Evolutionary conservation across 2,113 vertebrate species (phyloP).

Genomic region (Lophura nycthemera): DNA sequence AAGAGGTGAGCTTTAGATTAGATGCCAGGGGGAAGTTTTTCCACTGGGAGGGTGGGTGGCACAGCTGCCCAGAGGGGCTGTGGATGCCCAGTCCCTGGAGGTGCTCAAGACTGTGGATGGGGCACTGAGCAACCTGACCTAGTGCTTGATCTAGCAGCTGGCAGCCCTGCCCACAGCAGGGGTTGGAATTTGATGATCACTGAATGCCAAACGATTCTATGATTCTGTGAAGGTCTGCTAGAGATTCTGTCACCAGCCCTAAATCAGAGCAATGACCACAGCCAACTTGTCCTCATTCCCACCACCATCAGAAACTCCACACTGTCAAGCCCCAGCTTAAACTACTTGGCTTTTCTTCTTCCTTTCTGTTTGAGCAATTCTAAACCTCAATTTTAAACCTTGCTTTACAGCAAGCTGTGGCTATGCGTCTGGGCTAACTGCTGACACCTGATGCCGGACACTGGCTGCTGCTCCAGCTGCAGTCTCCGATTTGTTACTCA

Average conservation of each 20-base stretch:
- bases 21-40: no score
- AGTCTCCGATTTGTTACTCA: conserved; percentile 3
- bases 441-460: background rate
- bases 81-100: no score
- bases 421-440: background rate
- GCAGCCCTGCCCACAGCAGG: no score
- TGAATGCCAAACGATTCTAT: no score
- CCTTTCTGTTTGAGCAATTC: background rate
- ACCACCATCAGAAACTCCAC: no score
- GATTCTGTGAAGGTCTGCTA: background rate
- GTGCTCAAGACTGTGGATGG: no score
- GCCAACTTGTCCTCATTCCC: background rate
- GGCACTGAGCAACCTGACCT: no score
- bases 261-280: background rate
- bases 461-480: background rate
- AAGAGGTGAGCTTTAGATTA: no score
- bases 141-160: no score
- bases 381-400: background rate
- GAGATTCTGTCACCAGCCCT: background rate
- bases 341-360: background rate
- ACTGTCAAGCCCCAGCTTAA: background rate
- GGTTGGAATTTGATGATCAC: no score
- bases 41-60: no score
- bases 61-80: no score
- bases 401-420: background rate